phyloP scores from a whole-genome alignment of 2,888 invertebrate genomes.

The Heliconius ethilla region DNA sequence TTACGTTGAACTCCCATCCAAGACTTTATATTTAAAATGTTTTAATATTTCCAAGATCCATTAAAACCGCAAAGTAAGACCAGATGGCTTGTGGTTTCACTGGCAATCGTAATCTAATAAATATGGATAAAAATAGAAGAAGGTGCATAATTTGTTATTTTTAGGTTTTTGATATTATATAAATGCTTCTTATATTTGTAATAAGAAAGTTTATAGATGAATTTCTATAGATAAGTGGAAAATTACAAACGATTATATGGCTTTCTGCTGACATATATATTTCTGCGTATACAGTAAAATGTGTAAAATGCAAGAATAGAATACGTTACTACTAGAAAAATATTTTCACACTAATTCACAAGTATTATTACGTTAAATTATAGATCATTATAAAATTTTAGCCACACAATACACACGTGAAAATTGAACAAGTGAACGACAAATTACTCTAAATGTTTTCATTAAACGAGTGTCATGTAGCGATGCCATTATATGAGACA shows the following conservation, averaged over 20 bases:
- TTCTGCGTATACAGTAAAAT: neutral
- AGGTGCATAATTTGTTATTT: too few species aligned
- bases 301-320: neutral
- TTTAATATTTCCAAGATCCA: neutral
- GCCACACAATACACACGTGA: neutral
- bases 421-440: neutral
- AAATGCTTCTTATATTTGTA: neutral
- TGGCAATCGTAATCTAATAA: neutral
- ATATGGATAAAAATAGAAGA: neutral
- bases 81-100: constrained; percentile 2
- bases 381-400: neutral
- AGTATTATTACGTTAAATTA: neutral
- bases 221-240: neutral
- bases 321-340: neutral
- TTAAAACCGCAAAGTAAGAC: neutral
- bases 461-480: constrained; percentile 22
- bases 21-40: neutral
- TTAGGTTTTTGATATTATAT: too few species aligned
- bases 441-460: constrained; percentile 26
- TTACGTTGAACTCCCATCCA: neutral
- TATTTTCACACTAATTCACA: too few species aligned
- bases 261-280: neutral
- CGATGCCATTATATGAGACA: constrained; percentile 29
- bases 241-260: neutral
- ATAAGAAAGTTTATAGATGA: neutral